phyloP scores from a whole-genome alignment of 2,113 vertebrate genomes.

The Actinemys pallida region DNA sequence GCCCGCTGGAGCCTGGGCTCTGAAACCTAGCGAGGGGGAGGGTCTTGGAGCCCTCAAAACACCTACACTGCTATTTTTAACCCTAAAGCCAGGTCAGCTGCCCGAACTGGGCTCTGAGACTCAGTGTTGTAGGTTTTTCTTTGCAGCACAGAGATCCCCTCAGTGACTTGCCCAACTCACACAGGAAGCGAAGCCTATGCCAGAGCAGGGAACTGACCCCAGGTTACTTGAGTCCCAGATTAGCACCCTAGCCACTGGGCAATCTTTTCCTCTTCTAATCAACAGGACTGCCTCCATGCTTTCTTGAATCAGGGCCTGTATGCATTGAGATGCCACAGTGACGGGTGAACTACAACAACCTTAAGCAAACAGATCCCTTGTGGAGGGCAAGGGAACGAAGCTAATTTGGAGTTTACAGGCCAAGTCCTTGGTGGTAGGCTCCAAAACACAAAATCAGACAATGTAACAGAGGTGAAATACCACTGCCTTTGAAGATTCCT shows the following conservation, averaged over 20 bases:
- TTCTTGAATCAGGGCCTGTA: neutral
- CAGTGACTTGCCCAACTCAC: neutral
- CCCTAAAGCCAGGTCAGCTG: too few relatives aligned
- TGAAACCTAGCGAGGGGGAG: neutral
- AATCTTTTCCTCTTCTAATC: neutral
- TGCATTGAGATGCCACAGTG: neutral
- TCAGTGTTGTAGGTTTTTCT: too few relatives aligned
- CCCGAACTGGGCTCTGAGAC: too few relatives aligned
- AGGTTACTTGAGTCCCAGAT: neutral
- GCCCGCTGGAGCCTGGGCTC: neutral
- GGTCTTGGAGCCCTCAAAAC: neutral
- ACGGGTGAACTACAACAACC: neutral
- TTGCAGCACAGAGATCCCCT: too few relatives aligned
- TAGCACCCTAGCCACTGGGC: neutral
- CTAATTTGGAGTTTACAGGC: neutral
- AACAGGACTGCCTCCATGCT: neutral
- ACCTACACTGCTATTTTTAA: too few relatives aligned
- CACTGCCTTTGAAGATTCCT: too few relatives aligned
- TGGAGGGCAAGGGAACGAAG: neutral
- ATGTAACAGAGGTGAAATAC: neutral
- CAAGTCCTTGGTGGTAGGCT: neutral
- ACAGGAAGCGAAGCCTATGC: neutral
- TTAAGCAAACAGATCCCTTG: neutral
- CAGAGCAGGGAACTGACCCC: neutral
- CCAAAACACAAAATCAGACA: neutral